Evolutionary conservation across 2,888 invertebrate genomes (phyloP), one percentile per base, ranked within the genome.

Genomic region (Lysandra coridon): DNA sequence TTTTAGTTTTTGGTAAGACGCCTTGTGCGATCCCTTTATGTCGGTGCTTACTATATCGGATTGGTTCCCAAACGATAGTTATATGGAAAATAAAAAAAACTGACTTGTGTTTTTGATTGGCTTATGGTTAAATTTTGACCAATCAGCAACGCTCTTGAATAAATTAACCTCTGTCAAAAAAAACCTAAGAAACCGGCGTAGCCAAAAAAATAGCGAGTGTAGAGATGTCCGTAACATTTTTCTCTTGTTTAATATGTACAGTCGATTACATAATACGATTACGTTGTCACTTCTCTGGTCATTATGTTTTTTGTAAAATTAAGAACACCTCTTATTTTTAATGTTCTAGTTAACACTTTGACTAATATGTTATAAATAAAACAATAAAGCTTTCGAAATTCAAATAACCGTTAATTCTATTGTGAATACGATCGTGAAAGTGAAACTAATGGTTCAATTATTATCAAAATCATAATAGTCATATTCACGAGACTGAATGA

Each of bases 281-380:
- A 76, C 76, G 76, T 57, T 57, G 30, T 75, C 75, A 10, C 75
- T 44, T 75, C 6, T 23, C 23, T 49, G 76, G 57, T 76, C 33
- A 49, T 76, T 76, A 76, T 53, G 76, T 76, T 69, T 69, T 69
- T 69, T 69, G 69, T 69, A 37, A 69, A 69, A 69, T 69, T 69
- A 37, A 33, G 69, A 69, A 37, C 69, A 33, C 69, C 33, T 69
- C 30, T 12, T 37, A 6, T 23, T 23, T 23, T 23, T 62, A 62
- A 62, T 62, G 23, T 57, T 57, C 62, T 62, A 49, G 49, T 23
- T 23, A 49, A 49, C 10, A 49, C 30, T 64, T 64, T 10, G 10
- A 64, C 64, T 33, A 69, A 69, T 69, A 37, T 69, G 33, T 12
- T 37, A 33, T 14, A 69, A 37, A 17, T 37, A 17, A 33, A 69